Base-by-base conservation (phyloP, 2,888 invertebrate species). In the Leptopilina syphax region DNA sequence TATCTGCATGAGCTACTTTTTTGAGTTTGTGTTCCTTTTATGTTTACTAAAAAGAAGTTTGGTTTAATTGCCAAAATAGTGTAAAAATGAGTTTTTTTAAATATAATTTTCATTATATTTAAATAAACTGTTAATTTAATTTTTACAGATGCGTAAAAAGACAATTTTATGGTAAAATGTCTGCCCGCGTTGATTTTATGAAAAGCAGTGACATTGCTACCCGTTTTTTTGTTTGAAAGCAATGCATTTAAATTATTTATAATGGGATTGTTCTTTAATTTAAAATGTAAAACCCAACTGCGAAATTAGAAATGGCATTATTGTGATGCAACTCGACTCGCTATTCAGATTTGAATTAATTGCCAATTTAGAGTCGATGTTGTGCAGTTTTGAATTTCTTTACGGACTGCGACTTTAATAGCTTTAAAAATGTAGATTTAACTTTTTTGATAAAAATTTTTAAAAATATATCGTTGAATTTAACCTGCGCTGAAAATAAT, bases 171-270 rank as follows among this genome's bases (percentile, higher is more conserved):
- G 27, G 5, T 24, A 18, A 13, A 50, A 68, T 68, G 47, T 68
- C 24, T 18, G 1, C 24, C 34, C 6, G n/a, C 60, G 24, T 60
- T 60, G 24, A 76, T 27, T 77, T 79, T 66, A 41, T 65, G 78
- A 77, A 77, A 83, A 78, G 73, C 54, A 73, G 73, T 73, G 24
- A 34, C 76, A 73, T 70, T 24, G 76, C 57, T 34, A 77, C 65
- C 47, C 50, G 12, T 44, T 63, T 77, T 78, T 84, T 86, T 81
- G 79, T 80, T 77, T 63, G 79, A 83, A 86, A 79, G 86, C 85
- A 85, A 87, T 87, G 86, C 87, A 86, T 89, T 88, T 88, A 86
- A 87, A 86, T 88, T 87, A 87, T 87, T 88, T 87, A 87, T 87
- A 88, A 87, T 87, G 84, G 83, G 76, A 77, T 79, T 85, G 84